Evolutionary conservation across 1,140 invertebrate species (phyloP).

Genomic region (Caenorhabditis briggsae): DNA sequence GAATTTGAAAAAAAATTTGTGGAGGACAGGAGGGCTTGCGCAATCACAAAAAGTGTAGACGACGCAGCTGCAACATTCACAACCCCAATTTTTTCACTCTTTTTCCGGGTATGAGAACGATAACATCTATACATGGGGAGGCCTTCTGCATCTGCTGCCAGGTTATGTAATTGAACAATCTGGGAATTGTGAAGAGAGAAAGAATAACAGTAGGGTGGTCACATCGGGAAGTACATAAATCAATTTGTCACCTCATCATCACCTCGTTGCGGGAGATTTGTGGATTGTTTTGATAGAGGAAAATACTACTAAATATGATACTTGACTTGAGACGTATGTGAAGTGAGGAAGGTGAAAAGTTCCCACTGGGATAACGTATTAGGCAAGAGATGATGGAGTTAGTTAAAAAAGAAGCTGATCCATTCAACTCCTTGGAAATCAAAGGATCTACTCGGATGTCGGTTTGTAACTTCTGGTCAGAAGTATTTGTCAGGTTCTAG

Average conservation of each 20-base stretch:
- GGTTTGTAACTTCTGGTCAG: too few relatives aligned
- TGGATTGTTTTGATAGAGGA: constrained; percentile 44
- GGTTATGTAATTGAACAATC: constrained; percentile 15
- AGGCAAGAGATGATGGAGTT: too few relatives aligned
- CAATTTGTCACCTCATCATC: constrained; percentile 51
- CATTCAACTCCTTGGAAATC: too few relatives aligned
- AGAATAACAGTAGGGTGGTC: neutral
- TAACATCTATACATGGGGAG: constrained; percentile 1
- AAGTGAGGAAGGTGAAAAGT: neutral
- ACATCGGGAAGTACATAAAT: constrained; percentile 37
- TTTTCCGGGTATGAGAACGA: constrained; percentile 9
- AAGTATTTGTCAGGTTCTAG: too few relatives aligned
- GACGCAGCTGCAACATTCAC: constrained; percentile 41
- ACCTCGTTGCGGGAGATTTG: neutral
- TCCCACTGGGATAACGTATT: neutral
- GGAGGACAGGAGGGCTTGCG: neutral
- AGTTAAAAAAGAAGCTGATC: too few relatives aligned
- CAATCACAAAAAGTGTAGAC: neutral
- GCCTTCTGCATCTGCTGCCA: constrained; percentile 12
- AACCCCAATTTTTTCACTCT: neutral
- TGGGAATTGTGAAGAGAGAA: neutral
- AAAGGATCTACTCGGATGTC: too few relatives aligned
- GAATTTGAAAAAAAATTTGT: constrained; percentile 1
- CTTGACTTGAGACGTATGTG: neutral
- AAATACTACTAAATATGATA: constrained; percentile 6